Percentiles rank a stretch among this genome's conserved stretches.
phyloP scores from a whole-genome alignment of 2,888 invertebrate species.

The Elegia similella region DNA sequence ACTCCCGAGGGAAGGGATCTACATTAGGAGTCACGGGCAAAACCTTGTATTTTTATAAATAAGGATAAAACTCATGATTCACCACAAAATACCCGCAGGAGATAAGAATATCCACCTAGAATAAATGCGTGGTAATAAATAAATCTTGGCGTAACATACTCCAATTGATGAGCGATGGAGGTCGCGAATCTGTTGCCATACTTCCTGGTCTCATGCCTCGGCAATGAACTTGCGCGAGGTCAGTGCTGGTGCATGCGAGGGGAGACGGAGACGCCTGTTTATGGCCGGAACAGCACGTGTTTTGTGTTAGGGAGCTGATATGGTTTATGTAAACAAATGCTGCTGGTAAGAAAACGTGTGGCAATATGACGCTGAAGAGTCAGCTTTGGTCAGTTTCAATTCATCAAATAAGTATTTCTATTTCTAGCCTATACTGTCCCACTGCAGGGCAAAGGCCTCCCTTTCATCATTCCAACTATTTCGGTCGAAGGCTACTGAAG shows the following conservation, averaged over 20 bases:
- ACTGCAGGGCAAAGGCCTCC: too few relatives aligned
- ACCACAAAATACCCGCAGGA: not conserved
- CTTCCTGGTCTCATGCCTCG: slow-evolving; percentile 6
- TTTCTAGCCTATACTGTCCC: too few relatives aligned
- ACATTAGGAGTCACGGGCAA: too few relatives aligned
- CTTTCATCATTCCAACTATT: too few relatives aligned
- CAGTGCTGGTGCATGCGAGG: not conserved
- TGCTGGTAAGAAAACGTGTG: not conserved
- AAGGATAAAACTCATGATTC: too few relatives aligned
- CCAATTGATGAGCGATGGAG: slow-evolving; percentile 12
- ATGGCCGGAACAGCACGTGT: not conserved
- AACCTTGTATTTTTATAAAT: too few relatives aligned
- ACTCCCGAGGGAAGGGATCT: too few relatives aligned
- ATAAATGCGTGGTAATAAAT: not conserved
- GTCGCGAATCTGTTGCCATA: not conserved
- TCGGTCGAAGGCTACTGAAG: too few relatives aligned
- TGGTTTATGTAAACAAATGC: not conserved
- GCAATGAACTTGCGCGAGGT: not conserved
- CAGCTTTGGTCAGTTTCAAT: too few relatives aligned
- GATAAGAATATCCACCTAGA: not conserved
- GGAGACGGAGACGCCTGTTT: not conserved
- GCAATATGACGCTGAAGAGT: too few relatives aligned
- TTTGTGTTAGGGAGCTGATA: not conserved
- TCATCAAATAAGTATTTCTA: too few relatives aligned
- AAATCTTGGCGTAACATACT: not conserved